Percentiles rank a stretch among this genome's conserved stretches.
phyloP scores from a whole-genome alignment of 2,888 invertebrate genomes.

The Allophyes oxyacanthae region DNA sequence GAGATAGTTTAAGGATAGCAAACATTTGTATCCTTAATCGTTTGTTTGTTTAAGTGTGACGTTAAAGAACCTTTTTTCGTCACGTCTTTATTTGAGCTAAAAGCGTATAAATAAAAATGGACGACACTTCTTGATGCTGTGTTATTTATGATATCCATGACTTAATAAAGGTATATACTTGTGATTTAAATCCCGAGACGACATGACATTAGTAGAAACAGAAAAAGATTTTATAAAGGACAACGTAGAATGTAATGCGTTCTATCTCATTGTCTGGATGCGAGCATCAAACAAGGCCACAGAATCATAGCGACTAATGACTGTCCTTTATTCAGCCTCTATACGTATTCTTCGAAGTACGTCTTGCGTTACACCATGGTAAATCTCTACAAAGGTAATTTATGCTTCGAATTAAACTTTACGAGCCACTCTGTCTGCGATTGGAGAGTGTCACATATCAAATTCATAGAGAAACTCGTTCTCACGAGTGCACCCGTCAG shows the following conservation, averaged over 20 bases:
- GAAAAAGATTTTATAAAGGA: slow-evolving; percentile 48
- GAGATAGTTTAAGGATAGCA: slow-evolving; percentile 43
- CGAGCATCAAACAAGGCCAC: slow-evolving; percentile 60
- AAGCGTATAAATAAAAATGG: too few relatives aligned
- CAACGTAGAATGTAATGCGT: slow-evolving; percentile 57
- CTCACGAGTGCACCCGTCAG: slow-evolving; percentile 79
- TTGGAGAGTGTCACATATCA: slow-evolving; percentile 78
- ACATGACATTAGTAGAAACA: slow-evolving; percentile 42
- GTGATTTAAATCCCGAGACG: slow-evolving; percentile 40
- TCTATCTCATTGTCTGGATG: slow-evolving; percentile 57
- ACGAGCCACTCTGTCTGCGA: slow-evolving; percentile 80
- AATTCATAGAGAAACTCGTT: slow-evolving; percentile 76
- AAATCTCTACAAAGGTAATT: slow-evolving; percentile 79
- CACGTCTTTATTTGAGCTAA: too few relatives aligned
- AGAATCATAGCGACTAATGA: slow-evolving; percentile 71
- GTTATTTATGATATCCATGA: slow-evolving; percentile 4
- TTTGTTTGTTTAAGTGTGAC: slow-evolving; percentile 46
- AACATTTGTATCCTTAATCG: slow-evolving; percentile 62
- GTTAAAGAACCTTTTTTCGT: slow-evolving; percentile 5
- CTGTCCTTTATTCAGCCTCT: slow-evolving; percentile 73
- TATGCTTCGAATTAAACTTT: slow-evolving; percentile 82
- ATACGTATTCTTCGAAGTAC: slow-evolving; percentile 65
- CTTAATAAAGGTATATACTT: slow-evolving; percentile 15
- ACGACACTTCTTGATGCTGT: too few relatives aligned
- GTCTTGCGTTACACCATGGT: slow-evolving; percentile 77